Conservation (phyloP, 1,140 invertebrate genomes). For the Drosophila yakuba region DNA sequence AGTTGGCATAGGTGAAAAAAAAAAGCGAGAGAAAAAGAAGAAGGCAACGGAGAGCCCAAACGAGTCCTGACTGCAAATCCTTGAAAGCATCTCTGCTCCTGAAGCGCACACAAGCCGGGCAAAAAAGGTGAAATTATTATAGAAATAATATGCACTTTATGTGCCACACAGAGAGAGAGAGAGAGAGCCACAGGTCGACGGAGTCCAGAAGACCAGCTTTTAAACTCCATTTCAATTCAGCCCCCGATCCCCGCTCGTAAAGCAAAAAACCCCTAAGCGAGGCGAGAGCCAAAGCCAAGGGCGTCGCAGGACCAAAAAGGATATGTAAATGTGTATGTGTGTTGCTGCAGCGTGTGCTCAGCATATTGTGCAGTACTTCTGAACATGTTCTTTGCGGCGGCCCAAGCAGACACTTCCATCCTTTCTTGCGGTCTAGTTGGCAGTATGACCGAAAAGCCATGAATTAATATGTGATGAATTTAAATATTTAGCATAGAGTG, state of each 20-base stretch:
- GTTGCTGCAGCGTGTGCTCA: conserved; percentile 4
- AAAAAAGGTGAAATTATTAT: conserved; percentile 46
- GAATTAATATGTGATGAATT: neutral
- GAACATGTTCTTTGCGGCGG: conserved; percentile 37
- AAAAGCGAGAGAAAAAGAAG: neutral
- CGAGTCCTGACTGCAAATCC: conserved; percentile 34
- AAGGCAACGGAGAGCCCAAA: conserved; percentile 31
- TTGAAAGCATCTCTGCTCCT: conserved; percentile 32
- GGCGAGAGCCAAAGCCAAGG: conserved; percentile 56
- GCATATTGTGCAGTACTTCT: conserved; percentile 57
- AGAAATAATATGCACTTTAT: conserved; percentile 73
- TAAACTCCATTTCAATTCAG: conserved; percentile 1
- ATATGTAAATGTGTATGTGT: conserved; percentile 10
- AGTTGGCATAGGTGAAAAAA: conserved; percentile 16
- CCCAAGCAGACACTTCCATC: conserved; percentile 10
- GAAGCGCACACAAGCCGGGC: conserved; percentile 6
- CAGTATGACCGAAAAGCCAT: conserved; percentile 1
- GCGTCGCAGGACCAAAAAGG: conserved; percentile 43
- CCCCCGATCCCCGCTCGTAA: too few species aligned
- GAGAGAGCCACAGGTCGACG: conserved; percentile 52
- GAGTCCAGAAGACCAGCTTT: conserved; percentile 17
- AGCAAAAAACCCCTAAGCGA: conserved; percentile 26
- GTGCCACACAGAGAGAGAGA: conserved; percentile 44
- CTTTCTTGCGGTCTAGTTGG: neutral
- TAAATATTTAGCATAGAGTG: neutral